A percentile compares a stretch with the other conserved stretches of the same genome.
phyloP scores from a whole-genome alignment of 2,888 invertebrate species.

The Drosophila diplacantha region DNA sequence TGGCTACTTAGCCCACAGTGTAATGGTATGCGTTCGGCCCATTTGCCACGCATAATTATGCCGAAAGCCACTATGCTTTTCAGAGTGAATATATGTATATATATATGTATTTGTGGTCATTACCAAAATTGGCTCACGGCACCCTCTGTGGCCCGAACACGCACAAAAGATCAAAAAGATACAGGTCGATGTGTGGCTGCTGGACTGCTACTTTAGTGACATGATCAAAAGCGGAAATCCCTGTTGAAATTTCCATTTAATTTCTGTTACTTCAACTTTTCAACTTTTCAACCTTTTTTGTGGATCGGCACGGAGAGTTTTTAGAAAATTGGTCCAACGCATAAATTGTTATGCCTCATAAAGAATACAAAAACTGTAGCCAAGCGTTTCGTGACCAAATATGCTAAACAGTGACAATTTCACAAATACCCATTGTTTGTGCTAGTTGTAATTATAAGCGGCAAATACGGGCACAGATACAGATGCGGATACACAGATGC shows the following conservation, averaged over 20 bases:
- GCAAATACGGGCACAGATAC: constrained; percentile 32
- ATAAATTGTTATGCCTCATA: constrained; percentile 69
- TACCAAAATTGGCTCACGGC: constrained; percentile 25
- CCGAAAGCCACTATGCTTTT: constrained; percentile 49
- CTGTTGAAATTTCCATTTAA: constrained; percentile 62
- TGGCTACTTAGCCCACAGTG: not conserved
- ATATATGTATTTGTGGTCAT: not conserved
- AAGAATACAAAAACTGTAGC: constrained; percentile 54
- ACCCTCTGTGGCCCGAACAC: constrained; percentile 15
- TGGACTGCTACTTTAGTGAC: constrained; percentile 21
- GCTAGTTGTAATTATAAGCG: constrained; percentile 59
- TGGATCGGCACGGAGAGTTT: constrained; percentile 30
- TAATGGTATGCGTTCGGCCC: constrained; percentile 48
- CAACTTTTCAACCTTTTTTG: constrained; percentile 8
- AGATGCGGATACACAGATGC: constrained; percentile 38
- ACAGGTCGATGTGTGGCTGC: constrained; percentile 1
- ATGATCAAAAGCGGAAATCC: constrained; percentile 57
- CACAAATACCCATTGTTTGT: constrained; percentile 67
- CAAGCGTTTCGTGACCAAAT: constrained; percentile 74
- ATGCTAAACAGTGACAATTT: constrained; percentile 76
- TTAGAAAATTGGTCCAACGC: constrained; percentile 46
- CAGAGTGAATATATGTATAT: not conserved
- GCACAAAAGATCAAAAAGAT: constrained; percentile 27
- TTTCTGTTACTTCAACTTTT: constrained; percentile 33
- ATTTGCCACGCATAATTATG: constrained; percentile 54